Evolutionary conservation across 2,113 vertebrate species (phyloP), one percentile per base, ranked within the genome.

Genomic region (Xiphorhynchus elegans): DNA sequence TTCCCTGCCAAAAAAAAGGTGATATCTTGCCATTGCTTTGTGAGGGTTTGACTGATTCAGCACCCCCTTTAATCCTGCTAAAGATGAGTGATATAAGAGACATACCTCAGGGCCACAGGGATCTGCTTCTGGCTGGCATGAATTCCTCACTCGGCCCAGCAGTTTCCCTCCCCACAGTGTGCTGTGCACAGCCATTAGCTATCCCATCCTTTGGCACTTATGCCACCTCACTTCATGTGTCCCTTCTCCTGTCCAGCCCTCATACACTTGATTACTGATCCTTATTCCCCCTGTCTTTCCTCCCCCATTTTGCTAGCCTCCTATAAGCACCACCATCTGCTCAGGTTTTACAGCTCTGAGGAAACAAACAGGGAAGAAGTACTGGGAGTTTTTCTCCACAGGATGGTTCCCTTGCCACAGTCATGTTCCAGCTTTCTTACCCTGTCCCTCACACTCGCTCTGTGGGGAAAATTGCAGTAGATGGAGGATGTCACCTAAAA

Each of bases 101-200:
- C 7, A 31, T 63, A 19, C 56, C 33, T 6, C 2, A 6, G 33
- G 8, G 44, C 56, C 29, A 39, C 0, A 3, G 24, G 39, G 26
- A 80, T 75, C 64, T 92, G 55, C 28, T 66, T 33, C 44, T 19
- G 53, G 33, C 23, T 0, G 0, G 31, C 33, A 66, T 4, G 33
- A 89, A 68, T 23, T 67, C 24, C 46, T 70, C 0, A 0, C 4
- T 79, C n/a, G 50, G 29, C 35, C 37, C 56, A 62, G 60, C 14
- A 73, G 47, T 40, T 28, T 69, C 44, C 8, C 49, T 47, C 13
- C 47, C 35, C 0, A 0, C 4, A 6, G 8, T 1, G 2, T 25
- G 17, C 64, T 15, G 24, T 20, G 33, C 56, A 23, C n/a, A 50
- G 33, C 33, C 5, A 3, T 50, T 25, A 33, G 9, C 11, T 31